phyloP scores from a whole-genome alignment of 2,888 invertebrate species.

The Drosophila infuscata region DNA sequence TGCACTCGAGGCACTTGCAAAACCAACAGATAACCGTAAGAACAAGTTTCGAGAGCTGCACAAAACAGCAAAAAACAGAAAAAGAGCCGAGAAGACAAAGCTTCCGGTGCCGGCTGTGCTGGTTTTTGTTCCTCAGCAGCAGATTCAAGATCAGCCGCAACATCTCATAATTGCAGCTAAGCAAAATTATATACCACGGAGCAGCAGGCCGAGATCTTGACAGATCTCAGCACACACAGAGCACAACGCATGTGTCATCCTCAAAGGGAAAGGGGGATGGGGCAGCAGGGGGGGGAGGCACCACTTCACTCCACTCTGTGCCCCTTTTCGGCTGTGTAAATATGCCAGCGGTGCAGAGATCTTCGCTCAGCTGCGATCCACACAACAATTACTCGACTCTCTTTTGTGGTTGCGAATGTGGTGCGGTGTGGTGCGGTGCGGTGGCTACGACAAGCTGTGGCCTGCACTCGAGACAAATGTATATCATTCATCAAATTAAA shows the following conservation, averaged over 20 bases:
- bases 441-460: constrained; percentile 50
- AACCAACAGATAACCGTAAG: constrained; percentile 77
- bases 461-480: constrained; percentile 78
- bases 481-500: constrained; percentile 81
- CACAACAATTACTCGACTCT: constrained; percentile 68
- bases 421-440: constrained; percentile 20
- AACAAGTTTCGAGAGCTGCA: constrained; percentile 59
- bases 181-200: constrained; percentile 72
- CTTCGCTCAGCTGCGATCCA: constrained; percentile 62
- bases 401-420: constrained; percentile 21
- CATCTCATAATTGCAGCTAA: constrained; percentile 79
- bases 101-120: constrained; percentile 67
- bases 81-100: constrained; percentile 42
- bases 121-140: constrained; percentile 21
- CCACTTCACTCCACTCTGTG: constrained; percentile 25
- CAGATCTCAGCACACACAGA: constrained; percentile 26
- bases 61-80: constrained; percentile 8
- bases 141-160: constrained; percentile 68
- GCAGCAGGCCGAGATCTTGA: constrained; percentile 36
- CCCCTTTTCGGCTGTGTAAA: constrained; percentile 47
- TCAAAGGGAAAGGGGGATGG: constrained; percentile 6
- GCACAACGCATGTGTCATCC: constrained; percentile 57
- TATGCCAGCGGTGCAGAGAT: constrained; percentile 63
- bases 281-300: not conserved
- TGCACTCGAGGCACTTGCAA: constrained; percentile 72